These are phyloP conservation scores for Melitaea athalia DNA, from an alignment of 2,888 invertebrate genomes.

Conservation along the genomic window DNA sequence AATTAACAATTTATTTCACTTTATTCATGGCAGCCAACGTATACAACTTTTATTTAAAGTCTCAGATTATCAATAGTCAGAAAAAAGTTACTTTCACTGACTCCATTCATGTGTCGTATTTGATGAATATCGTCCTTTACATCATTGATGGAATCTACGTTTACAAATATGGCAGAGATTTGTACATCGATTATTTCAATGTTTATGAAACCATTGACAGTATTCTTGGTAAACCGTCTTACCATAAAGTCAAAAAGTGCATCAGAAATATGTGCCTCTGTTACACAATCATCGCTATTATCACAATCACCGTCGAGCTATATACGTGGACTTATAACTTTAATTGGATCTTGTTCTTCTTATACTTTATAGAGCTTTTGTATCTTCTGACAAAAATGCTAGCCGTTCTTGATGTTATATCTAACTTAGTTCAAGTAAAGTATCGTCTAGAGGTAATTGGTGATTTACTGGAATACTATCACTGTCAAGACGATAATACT, in stretches of 20 bases:
- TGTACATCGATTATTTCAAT: conserved; percentile 28
- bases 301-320: conserved; percentile 21
- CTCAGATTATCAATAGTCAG: background rate
- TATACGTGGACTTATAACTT: conserved; percentile 17
- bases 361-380: conserved; percentile 28
- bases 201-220: conserved; percentile 36
- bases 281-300: conserved; percentile 13
- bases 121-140: conserved; percentile 13
- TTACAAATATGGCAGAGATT: conserved; percentile 16
- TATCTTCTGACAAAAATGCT: conserved; percentile 31
- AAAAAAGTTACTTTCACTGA: conserved; percentile 7
- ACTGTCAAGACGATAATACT: conserved; percentile 13
- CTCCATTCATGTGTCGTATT: conserved; percentile 12
- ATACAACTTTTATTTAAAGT: conserved; percentile 10
- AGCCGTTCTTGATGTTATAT: conserved; percentile 32
- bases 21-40: conserved; percentile 5
- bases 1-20: conserved; percentile 6
- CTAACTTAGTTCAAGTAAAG: conserved; percentile 36
- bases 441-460: conserved; percentile 36
- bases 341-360: conserved; percentile 20
- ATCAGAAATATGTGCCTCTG: conserved; percentile 18
- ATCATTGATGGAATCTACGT: conserved; percentile 14
- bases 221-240: conserved; percentile 24
- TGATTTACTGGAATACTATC: conserved; percentile 34
- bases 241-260: conserved; percentile 26